Conservation (phyloP, 2,797 vertebrate genomes). For the Hipposideros larvatus region DNA sequence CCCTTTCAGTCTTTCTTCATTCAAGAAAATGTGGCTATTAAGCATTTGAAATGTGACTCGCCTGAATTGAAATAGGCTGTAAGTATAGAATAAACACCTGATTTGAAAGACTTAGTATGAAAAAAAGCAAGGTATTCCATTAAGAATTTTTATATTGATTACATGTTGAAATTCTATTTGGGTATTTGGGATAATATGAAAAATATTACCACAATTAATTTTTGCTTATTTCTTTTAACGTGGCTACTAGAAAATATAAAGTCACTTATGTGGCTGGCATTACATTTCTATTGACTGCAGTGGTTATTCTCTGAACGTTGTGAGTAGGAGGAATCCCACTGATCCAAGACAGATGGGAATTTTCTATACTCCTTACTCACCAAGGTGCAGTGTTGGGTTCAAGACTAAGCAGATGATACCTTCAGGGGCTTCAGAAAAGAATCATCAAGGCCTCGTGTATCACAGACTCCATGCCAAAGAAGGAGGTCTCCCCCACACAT, state of each 20-base stretch:
- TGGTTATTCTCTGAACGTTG: not conserved
- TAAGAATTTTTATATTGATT: not conserved
- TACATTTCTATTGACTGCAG: not conserved
- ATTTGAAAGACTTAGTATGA: not conserved
- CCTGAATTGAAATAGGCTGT: not conserved
- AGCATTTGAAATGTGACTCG: not conserved
- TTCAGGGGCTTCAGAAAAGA: not conserved
- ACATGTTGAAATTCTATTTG: not conserved
- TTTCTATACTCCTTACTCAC: not conserved
- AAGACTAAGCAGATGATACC: not conserved
- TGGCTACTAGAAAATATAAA: not conserved
- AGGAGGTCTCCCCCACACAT: no score
- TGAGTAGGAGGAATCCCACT: not conserved
- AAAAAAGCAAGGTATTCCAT: not conserved
- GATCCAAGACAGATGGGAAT: not conserved
- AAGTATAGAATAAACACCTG: not conserved
- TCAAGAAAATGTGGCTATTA: fast-evolving
- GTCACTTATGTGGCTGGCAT: not conserved
- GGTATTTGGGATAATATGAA: not conserved
- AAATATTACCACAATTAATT: not conserved
- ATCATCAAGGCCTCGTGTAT: not conserved
- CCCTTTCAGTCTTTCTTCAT: not conserved
- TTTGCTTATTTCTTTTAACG: not conserved
- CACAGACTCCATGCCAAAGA: not conserved
- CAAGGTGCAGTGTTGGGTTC: not conserved